Evolutionary conservation across 2,797 vertebrate species (phyloP).

Genomic region (Schizopygopsis pylzovi): DNA sequence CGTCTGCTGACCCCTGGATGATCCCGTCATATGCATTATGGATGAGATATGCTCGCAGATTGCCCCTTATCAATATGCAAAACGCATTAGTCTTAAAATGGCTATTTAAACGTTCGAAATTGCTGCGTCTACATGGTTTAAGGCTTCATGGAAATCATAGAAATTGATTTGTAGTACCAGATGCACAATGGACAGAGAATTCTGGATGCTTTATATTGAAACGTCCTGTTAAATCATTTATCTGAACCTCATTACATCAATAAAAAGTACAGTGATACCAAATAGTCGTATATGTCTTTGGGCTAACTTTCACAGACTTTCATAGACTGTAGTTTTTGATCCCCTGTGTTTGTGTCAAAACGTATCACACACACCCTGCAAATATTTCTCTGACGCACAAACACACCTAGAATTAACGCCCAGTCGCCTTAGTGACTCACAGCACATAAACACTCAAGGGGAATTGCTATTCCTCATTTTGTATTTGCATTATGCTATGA

Average conservation of each 20-base stretch:
- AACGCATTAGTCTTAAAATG: constrained; percentile 88
- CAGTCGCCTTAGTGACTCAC: constrained; percentile 69
- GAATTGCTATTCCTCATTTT: constrained; percentile 62
- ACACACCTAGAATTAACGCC: constrained; percentile 66
- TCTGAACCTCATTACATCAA: not conserved
- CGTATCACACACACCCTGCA: constrained; percentile 55
- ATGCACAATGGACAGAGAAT: constrained; percentile 36
- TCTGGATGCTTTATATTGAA: not conserved
- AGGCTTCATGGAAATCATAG: constrained; percentile 67
- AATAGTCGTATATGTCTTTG: not conserved
- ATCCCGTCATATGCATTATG: constrained; percentile 93
- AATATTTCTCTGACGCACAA: constrained; percentile 57
- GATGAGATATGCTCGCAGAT: constrained; percentile 88
- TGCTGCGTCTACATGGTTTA: constrained; percentile 68
- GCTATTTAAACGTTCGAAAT: constrained; percentile 87
- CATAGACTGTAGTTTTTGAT: constrained; percentile 47
- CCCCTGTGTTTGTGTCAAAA: constrained; percentile 39
- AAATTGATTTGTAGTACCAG: constrained; percentile 59
- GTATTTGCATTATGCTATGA: constrained; percentile 53
- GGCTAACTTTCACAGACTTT: not conserved
- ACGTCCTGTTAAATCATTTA: not conserved
- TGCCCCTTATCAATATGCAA: constrained; percentile 90
- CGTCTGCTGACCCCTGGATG: constrained; percentile 95
- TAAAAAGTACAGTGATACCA: not conserved
- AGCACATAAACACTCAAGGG: constrained; percentile 66